Evolutionary conservation across 2,797 vertebrate species (phyloP).

Genomic region (Sitta carolinensis): DNA sequence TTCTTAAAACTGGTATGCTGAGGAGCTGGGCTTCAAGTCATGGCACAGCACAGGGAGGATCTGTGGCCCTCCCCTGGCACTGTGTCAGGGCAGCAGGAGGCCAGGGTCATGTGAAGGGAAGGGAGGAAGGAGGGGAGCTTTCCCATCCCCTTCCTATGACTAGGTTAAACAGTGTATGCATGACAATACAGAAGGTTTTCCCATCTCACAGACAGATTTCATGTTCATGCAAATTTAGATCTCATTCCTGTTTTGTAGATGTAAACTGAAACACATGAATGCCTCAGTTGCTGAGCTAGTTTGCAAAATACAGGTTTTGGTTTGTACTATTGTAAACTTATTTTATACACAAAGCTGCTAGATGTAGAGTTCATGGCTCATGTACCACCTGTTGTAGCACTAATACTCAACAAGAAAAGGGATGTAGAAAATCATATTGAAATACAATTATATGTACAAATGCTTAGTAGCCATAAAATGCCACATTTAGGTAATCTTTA

Average conservation of each 20-base stretch:
- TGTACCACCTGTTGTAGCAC: background rate
- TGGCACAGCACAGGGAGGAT: background rate
- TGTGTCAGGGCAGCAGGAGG: background rate
- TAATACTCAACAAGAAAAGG: background rate
- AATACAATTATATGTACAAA: background rate
- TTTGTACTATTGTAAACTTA: background rate
- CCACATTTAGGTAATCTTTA: background rate
- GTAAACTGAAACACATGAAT: background rate
- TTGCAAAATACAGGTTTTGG: background rate
- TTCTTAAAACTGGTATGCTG: background rate
- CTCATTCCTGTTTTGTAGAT: background rate
- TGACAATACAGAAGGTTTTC: background rate
- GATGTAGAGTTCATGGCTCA: background rate
- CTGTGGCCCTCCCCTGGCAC: background rate
- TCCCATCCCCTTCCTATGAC: background rate
- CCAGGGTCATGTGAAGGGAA: background rate
- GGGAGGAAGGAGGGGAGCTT: background rate
- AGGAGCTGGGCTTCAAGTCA: background rate
- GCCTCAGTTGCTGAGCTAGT: background rate
- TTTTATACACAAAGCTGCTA: background rate
- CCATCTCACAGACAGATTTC: background rate
- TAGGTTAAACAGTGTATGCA: fast-evolving
- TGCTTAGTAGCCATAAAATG: background rate
- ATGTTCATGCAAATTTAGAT: background rate
- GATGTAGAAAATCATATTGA: background rate